A percentile compares a stretch with the other conserved stretches of the same genome.
phyloP scores from a whole-genome alignment of 1,140 invertebrate species.

The Psix sp. region DNA sequence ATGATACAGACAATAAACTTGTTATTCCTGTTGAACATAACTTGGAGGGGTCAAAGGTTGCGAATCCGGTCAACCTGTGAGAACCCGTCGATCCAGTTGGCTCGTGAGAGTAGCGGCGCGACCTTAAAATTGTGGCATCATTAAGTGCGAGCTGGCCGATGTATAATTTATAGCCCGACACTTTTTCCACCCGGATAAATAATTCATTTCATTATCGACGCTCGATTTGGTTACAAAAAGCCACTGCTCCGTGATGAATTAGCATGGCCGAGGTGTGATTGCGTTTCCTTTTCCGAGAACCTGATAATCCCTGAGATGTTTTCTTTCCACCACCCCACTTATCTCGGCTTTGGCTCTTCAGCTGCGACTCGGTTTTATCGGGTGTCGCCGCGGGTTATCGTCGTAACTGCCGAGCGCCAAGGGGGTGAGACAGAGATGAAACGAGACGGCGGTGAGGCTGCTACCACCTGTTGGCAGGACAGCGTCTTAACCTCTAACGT shows the following conservation, averaged over 20 bases:
- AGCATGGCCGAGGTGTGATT: constrained; percentile 42
- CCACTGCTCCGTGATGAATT: constrained; percentile 29
- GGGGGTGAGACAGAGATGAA: constrained; percentile 50
- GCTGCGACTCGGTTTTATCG: constrained; percentile 70
- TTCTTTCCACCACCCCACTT: constrained; percentile 66
- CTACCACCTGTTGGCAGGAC: constrained; percentile 74
- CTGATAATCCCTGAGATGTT: constrained; percentile 69
- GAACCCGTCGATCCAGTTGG: constrained; percentile 72
- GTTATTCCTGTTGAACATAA: constrained; percentile 49
- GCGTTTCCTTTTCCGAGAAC: constrained; percentile 39
- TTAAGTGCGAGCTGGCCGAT: constrained; percentile 38
- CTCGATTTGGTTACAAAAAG: constrained; percentile 42
- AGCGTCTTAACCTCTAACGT: constrained; percentile 69
- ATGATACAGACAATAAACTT: constrained; percentile 51
- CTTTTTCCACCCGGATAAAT: constrained; percentile 46
- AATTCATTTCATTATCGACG: constrained; percentile 53
- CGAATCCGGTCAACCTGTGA: constrained; percentile 68
- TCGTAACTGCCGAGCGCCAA: constrained; percentile 59
- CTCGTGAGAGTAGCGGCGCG: constrained; percentile 54
- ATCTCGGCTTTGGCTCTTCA: constrained; percentile 59
- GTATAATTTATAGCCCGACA: constrained; percentile 42
- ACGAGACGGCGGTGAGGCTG: constrained; percentile 64
- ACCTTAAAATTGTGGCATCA: constrained; percentile 67
- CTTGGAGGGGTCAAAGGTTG: constrained; percentile 65
- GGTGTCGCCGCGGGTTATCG: constrained; percentile 73